Evolutionary conservation across 1,140 invertebrate species (phyloP).

Genomic region (Drosophila lacteicornis): DNA sequence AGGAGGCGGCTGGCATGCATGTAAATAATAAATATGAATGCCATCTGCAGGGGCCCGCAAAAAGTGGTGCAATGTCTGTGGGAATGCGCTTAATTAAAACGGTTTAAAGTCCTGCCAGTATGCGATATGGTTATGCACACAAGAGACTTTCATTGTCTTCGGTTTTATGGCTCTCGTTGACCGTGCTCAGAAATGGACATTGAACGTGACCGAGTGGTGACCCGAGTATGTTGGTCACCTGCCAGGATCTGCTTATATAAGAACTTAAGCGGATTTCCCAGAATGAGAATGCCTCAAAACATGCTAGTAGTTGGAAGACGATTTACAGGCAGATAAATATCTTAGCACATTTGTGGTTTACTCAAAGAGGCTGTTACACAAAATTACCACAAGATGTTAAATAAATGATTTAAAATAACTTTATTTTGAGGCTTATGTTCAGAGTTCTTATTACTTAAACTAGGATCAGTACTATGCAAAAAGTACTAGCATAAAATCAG

Average conservation of each 20-base stretch:
- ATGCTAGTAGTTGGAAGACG: neutral
- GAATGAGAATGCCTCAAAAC: neutral
- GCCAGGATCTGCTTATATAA: neutral
- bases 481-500: neutral
- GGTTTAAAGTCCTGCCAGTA: conserved; percentile 33
- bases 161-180: conserved; percentile 19
- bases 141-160: conserved; percentile 16
- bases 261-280: conserved; percentile 11
- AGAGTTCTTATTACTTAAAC: neutral
- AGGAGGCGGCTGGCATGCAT: neutral
- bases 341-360: neutral
- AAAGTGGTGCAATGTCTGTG: conserved; percentile 33
- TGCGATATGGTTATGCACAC: neutral
- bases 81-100: conserved; percentile 61
- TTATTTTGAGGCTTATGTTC: too few relatives aligned
- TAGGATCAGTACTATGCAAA: too few relatives aligned
- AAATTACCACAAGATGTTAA: neutral
- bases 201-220: conserved; percentile 25
- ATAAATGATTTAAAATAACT: neutral
- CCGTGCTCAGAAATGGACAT: neutral
- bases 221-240: neutral
- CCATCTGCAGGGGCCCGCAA: conserved; percentile 25
- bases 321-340: neutral
- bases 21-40: conserved; percentile 59
- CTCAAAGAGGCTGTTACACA: too few relatives aligned